Evolutionary conservation across 1,140 invertebrate genomes (phyloP).

Genomic region (Leptonema lineaticorne): DNA sequence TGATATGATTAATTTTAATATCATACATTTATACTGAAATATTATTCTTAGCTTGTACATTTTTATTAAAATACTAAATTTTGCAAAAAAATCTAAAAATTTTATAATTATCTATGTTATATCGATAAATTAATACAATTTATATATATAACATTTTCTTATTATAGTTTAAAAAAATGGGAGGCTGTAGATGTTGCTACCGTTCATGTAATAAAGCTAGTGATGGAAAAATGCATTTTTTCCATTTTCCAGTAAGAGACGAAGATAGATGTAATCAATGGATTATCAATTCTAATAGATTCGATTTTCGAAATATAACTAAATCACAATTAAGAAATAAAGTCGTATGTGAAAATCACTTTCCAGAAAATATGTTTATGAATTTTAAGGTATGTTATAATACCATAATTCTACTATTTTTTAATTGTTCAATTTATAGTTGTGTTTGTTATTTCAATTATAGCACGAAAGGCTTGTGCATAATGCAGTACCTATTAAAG

Average conservation of each 20-base stretch:
- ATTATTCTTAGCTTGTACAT: too few relatives aligned
- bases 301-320: constrained; percentile 55
- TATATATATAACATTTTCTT: too few relatives aligned
- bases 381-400: constrained; percentile 45
- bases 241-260: constrained; percentile 62
- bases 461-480: constrained; percentile 39
- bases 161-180: constrained; percentile 56
- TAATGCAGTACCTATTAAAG: constrained; percentile 32
- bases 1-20: too few relatives aligned
- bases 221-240: constrained; percentile 59
- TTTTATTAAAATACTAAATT: too few relatives aligned
- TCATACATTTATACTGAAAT: too few relatives aligned
- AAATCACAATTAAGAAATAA: constrained; percentile 61
- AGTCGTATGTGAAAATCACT: constrained; percentile 61
- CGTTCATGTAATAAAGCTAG: constrained; percentile 55
- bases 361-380: constrained; percentile 58
- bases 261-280: constrained; percentile 57
- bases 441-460: not conserved
- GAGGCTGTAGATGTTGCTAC: constrained; percentile 59
- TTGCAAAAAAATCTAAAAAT: too few relatives aligned
- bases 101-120: too few relatives aligned
- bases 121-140: too few relatives aligned
- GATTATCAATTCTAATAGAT: constrained; percentile 56
- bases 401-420: not conserved
- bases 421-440: not conserved